Base-by-base conservation (phyloP, 2,888 invertebrate species). In the Stegophylla sp. region DNA sequence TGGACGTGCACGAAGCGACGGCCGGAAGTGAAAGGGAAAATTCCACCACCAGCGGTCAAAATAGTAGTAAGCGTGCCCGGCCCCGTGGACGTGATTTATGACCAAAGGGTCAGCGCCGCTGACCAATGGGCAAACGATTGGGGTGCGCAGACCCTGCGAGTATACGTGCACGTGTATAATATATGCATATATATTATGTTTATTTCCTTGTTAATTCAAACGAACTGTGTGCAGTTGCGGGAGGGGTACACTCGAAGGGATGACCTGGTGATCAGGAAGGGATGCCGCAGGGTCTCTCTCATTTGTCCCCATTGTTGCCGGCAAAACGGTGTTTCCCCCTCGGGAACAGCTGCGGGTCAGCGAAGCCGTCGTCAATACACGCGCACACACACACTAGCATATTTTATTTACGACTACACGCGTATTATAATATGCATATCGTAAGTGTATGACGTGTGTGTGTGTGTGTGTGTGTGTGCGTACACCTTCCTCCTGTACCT, bases 181-280 rank as follows among this genome's bases (percentile, higher is more conserved):
- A n/a, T 41, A 3, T 26, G 20, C 43, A 23, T 10, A 12, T 23
- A 23, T 23, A 9, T 51, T 51, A 59, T 79, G 79, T 79, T 79
- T 79, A 79, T 79, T 71, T 79, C 79, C 79, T 79, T 71, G 79
- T 79, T 79, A 79, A 79, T 79, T 48, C 79, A 41, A 71, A 77
- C 43, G 56, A 23, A 34, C n/a, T 0, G 28, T 20, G 71, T 23
- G 26, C 63, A 7, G 43, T n/a, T 0, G n/a, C 41, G 26, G 43
- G 26, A 28, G 4, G 61, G 61, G 73, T 13, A 9, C 77, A 69
- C 77, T 77, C 67, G 59, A 67, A 56, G 61, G n/a, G 13, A 4
- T 53, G 20, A 20, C 17, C 4, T 9, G 7, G 9, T 9, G 53
- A 20, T 12, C 10, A 56, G 56, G n/a, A 10, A 12, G 10, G 56